Base-by-base conservation (phyloP, 2,113 vertebrate species). In the Diphyllodes magnificus region DNA sequence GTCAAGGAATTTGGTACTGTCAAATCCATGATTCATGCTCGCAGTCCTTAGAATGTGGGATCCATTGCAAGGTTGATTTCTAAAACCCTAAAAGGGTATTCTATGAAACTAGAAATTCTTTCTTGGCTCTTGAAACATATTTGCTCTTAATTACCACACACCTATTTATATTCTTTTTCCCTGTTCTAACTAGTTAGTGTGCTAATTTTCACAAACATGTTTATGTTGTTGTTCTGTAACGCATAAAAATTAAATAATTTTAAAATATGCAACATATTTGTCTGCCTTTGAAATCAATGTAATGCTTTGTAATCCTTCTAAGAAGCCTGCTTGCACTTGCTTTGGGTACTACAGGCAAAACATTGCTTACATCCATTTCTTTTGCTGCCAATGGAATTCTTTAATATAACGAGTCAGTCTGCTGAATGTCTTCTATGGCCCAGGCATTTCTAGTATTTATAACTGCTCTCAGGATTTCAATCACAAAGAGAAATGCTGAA, bases 341-440 rank as follows among this genome's bases (percentile, higher is more conserved):
- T 94, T 96, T 63, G 51, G 69, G 69, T 94, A 65, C 77, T 82
- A 78, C 66, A 86, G 73, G 90, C 28, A 96, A 90, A 81, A 49
- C 40, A 63, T 88, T 64, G 37, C 90, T 96, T 95, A 82, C 42
- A 13, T 49, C 40, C 57, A 10, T 64, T 91, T 82, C 22, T 15
- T 20, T 82, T 84, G 27, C 40, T 71, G 54, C 13, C 68, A 65
- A 2, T 19, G 50, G 27, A 47, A 83, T 44, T 47, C 54, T 68
- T 91, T 53, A 84, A 71, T 71, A 3, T 17, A 87, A 86, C 9
- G 16, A 86, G n/a, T 83, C 54, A 79, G 63, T 23, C 50, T 76
- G 24, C 22, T 71, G 73, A 76, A 9, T 87, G 61, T 51, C 40
- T 91, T 83, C 35, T n/a, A 6, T 10, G 37, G 39, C 49, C 37